Evolutionary conservation across 2,797 vertebrate genomes (phyloP).

Genomic region (Scolopax rusticola): DNA sequence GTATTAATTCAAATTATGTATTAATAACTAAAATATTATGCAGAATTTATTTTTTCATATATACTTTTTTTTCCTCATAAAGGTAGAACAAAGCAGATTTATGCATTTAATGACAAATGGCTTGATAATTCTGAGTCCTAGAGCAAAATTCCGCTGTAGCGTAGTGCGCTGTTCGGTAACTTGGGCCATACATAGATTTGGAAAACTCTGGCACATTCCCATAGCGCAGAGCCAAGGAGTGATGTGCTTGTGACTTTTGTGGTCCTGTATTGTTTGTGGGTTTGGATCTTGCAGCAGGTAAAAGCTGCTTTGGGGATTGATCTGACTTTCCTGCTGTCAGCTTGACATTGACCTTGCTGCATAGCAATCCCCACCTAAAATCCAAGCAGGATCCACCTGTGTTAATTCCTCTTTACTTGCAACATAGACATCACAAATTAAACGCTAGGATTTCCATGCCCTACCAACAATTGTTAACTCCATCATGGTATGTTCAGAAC

Average conservation of each 20-base stretch:
- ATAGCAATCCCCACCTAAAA: background rate
- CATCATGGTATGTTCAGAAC: background rate
- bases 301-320: background rate
- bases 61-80: background rate
- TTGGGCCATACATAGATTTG: background rate
- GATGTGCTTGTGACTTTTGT: background rate
- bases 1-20: background rate
- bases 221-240: accelerated
- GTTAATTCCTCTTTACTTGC: background rate
- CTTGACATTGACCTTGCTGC: background rate
- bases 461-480: background rate
- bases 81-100: background rate
- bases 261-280: background rate
- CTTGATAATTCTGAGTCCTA: background rate
- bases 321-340: background rate
- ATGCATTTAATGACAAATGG: background rate
- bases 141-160: background rate
- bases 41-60: background rate
- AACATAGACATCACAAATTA: background rate
- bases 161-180: background rate
- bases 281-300: background rate
- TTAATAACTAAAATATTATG: background rate
- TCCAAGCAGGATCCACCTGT: background rate
- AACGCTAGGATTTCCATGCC: background rate
- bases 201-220: background rate